Evolutionary conservation across 2,797 vertebrate species (phyloP), one percentile per base, ranked within the genome.

Genomic region (Anguilla anguilla): DNA sequence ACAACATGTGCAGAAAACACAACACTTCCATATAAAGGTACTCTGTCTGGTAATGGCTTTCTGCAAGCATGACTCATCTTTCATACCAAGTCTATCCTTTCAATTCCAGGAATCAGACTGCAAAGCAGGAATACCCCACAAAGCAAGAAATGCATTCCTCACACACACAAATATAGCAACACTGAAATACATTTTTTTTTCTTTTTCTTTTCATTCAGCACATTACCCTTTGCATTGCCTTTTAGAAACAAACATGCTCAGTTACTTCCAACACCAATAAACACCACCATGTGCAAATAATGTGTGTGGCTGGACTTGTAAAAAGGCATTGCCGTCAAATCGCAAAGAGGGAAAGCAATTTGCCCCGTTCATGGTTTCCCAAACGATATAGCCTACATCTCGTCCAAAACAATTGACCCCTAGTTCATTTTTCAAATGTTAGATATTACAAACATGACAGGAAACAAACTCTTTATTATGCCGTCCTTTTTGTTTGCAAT

Each of bases 1-100:
- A 95, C 94, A 94, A 94, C 92, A 93, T 92, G 55, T 93, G 92
- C 93, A 93, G 93, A 89, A 88, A 89, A 86, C 88, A 91, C 88
- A 91, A 89, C 35, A 89, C 90, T 86, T 91, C 89, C 93, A 91
- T 94, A 93, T 93, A 92, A 91, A 89, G 91, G 77, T 89, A 91
- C 11, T 86, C 89, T 91, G 87, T 84, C 88, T 86, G 55, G 87
- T 55, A 91, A 89, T 59, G 85, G 90, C 85, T 55, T 88, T 49
- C 86, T 86, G 79, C 85, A 88, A 89, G 57, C 0, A 88, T 89
- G 88, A 93, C 88, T 93, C 82, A 84, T 49, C 87, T 72, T 64
- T 87, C 83, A 57, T 64, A 84, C 77, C 43, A 88, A 57, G 90
- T 53, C 72, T 82, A 69, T 88, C 10, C n/a, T 77, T 59, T 85